Conservation (phyloP, 1,140 invertebrate genomes). For the Ceratosolen solmsi region DNA sequence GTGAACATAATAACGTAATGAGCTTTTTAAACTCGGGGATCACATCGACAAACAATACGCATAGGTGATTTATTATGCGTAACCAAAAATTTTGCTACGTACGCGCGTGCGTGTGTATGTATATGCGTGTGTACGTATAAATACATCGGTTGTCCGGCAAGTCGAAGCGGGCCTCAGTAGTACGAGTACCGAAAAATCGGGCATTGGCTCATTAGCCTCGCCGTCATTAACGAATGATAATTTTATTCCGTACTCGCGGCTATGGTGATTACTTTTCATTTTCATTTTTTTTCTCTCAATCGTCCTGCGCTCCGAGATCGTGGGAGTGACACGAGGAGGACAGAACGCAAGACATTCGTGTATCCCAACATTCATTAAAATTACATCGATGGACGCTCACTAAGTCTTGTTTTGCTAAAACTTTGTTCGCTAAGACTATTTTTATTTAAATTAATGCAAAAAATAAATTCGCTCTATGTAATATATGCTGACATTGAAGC, state of each 20-base stretch:
- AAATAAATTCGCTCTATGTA: no score
- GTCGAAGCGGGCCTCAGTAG: neutral
- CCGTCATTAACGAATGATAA: conserved; percentile 24
- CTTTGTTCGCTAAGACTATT: no score
- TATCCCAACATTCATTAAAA: conserved; percentile 12
- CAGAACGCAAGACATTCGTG: neutral
- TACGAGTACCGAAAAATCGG: conserved; percentile 38
- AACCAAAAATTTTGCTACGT: no score
- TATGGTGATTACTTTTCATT: neutral
- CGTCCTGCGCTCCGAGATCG: neutral
- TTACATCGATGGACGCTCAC: neutral
- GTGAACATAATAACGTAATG: conserved; percentile 40
- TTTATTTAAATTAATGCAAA: no score
- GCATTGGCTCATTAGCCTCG: conserved; percentile 34
- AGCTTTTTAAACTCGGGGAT: no score
- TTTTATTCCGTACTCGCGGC: conserved; percentile 26
- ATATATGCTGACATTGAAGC: no score
- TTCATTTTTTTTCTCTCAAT: neutral
- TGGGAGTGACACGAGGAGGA: conserved; percentile 2
- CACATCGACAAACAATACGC: no score
- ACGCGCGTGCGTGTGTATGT: neutral
- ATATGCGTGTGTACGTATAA: neutral
- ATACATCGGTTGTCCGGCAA: neutral
- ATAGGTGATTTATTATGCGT: no score
- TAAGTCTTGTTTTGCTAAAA: no score